These are phyloP conservation scores for Noctua fimbriata DNA, from an alignment of 2,888 invertebrate species.

Conservation along the genomic window DNA sequence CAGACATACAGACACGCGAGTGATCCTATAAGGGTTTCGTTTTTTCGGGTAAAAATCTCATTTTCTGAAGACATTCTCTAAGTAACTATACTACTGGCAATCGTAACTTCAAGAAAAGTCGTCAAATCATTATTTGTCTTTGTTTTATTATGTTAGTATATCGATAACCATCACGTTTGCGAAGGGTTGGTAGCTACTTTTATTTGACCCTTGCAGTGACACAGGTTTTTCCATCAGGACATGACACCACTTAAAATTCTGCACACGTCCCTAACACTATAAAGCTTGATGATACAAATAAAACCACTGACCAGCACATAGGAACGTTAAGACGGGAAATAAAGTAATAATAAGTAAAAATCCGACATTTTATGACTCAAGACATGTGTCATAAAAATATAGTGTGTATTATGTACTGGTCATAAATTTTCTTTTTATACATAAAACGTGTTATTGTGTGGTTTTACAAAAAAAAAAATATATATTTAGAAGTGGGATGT, in stretches of 20 bases:
- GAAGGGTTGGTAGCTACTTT: not conserved
- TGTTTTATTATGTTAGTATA: not conserved
- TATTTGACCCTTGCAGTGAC: not conserved
- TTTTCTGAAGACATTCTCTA: too few relatives aligned
- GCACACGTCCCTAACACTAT: slow-evolving; percentile 12
- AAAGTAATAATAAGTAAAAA: slow-evolving; percentile 39
- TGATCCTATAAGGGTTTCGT: too few relatives aligned
- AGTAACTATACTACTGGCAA: too few relatives aligned
- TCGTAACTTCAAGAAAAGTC: too few relatives aligned
- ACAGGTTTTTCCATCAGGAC: not conserved
- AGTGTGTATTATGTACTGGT: not conserved
- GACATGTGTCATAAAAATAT: slow-evolving; percentile 45
- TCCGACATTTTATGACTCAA: slow-evolving; percentile 38
- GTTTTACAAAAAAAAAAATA: not conserved
- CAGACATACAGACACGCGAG: too few relatives aligned
- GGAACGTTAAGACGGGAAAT: slow-evolving; percentile 43
- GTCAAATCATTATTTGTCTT: not conserved
- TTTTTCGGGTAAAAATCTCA: too few relatives aligned
- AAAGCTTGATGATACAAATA: slow-evolving; percentile 44
- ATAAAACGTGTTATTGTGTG: slow-evolving; percentile 1
- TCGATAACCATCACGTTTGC: not conserved
- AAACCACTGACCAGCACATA: slow-evolving; percentile 50
- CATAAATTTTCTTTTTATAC: slow-evolving; percentile 13
- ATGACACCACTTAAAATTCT: slow-evolving; percentile 19
- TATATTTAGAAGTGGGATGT: not conserved